These are phyloP conservation scores for Torymus tubicola DNA, from an alignment of 2,888 invertebrate species.

Conservation along the genomic window DNA sequence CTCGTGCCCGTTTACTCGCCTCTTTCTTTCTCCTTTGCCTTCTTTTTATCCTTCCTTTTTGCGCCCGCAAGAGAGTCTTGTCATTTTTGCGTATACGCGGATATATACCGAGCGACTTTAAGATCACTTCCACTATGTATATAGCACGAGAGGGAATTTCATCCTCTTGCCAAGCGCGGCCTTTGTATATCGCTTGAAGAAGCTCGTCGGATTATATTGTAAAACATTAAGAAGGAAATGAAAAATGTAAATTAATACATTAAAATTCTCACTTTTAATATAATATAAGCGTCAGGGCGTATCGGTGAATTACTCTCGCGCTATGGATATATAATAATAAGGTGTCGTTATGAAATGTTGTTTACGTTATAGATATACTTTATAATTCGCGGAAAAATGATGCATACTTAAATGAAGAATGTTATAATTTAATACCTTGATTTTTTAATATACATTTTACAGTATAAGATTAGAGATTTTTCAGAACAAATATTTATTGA, in stretches of 20 bases:
- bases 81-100: conserved; percentile 8
- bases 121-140: conserved; percentile 9
- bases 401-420: no score
- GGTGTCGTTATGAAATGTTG: no score
- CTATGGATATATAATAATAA: no score
- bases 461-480: no score
- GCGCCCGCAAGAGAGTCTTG: neutral
- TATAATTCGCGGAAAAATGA: no score
- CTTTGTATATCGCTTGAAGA: conserved; percentile 1
- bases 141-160: conserved; percentile 13
- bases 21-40: neutral
- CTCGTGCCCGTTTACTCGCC: neutral
- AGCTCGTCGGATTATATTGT: conserved; percentile 6
- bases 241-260: conserved; percentile 30
- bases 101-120: neutral
- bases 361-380: no score
- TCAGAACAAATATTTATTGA: no score
- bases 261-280: conserved; percentile 1
- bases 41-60: neutral
- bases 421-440: no score
- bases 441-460: no score
- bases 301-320: no score
- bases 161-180: conserved; percentile 2
- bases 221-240: conserved; percentile 4
- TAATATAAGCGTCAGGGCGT: no score